Conservation (phyloP, 1,140 invertebrate genomes). For the Drosophila pseudoananassae region DNA sequence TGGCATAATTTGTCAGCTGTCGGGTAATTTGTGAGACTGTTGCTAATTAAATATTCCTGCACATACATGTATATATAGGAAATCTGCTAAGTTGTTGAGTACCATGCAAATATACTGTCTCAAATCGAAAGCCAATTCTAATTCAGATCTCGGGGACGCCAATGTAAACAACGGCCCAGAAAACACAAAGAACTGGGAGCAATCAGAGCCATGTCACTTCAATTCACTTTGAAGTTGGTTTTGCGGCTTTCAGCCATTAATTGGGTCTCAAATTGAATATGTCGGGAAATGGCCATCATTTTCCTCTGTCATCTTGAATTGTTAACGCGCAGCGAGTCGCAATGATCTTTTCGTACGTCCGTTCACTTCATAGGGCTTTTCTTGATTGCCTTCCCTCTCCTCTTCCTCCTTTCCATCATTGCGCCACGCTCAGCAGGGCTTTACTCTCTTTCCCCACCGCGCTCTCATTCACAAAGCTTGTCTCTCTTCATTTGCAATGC, state of each 20-base stretch:
- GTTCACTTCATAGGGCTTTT: neutral
- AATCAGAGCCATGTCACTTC: conserved; percentile 28
- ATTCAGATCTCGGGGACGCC: conserved; percentile 9
- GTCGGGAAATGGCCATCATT: too few species aligned
- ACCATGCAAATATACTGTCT: conserved; percentile 43
- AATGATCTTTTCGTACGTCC: neutral
- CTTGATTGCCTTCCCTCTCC: neutral
- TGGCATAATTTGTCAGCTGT: conserved; percentile 70
- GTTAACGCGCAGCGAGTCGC: neutral
- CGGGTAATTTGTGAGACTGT: conserved; percentile 59
- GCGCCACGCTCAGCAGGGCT: neutral
- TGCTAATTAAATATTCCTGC: conserved; percentile 61
- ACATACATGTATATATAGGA: conserved; percentile 30
- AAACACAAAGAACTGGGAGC: conserved; percentile 33
- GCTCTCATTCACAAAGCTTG: neutral
- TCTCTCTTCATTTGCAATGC: too few species aligned
- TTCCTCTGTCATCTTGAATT: too few species aligned
- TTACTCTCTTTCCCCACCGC: neutral
- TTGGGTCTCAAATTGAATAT: neutral
- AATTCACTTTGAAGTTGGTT: conserved; percentile 21
- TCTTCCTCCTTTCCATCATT: neutral
- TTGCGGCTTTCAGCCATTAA: conserved; percentile 24
- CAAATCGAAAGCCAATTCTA: conserved; percentile 34
- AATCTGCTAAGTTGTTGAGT: conserved; percentile 54
- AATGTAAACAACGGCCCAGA: conserved; percentile 30